Evolutionary conservation across 2,797 vertebrate species (phyloP).

Genomic region (Sebastolobus alascanus): DNA sequence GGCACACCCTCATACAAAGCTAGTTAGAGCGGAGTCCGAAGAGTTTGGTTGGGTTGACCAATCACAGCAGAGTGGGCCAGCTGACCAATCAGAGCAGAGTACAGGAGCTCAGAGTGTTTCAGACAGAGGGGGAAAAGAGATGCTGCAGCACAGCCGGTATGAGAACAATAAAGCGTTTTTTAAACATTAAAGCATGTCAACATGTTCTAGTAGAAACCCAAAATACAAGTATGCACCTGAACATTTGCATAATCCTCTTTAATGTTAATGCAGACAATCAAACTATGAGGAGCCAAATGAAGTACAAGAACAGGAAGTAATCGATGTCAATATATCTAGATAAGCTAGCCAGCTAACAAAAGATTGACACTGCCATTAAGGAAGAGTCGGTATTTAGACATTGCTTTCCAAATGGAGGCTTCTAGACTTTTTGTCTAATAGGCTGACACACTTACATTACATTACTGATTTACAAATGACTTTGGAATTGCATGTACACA

Average conservation of each 20-base stretch:
- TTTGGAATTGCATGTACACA: constrained; percentile 34
- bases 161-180: no score
- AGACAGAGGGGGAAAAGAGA: no score
- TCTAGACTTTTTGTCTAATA: constrained; percentile 13
- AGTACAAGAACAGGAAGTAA: neutral
- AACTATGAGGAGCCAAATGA: neutral
- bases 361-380: constrained; percentile 63
- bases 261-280: neutral
- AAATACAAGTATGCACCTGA: no score
- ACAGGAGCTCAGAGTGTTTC: no score
- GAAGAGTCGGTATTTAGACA: constrained; percentile 52
- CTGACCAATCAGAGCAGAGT: no score
- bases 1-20: no score
- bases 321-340: neutral
- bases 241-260: neutral
- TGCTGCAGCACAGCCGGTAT: no score
- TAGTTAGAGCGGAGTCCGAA: no score
- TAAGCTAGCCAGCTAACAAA: constrained; percentile 30
- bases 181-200: no score
- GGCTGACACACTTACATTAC: constrained; percentile 18
- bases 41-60: no score
- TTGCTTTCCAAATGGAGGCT: constrained; percentile 26
- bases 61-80: no score
- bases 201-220: no score
- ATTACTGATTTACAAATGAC: constrained; percentile 35